Conservation (phyloP, 2,113 vertebrate species). For the Fulmarus glacialis region DNA sequence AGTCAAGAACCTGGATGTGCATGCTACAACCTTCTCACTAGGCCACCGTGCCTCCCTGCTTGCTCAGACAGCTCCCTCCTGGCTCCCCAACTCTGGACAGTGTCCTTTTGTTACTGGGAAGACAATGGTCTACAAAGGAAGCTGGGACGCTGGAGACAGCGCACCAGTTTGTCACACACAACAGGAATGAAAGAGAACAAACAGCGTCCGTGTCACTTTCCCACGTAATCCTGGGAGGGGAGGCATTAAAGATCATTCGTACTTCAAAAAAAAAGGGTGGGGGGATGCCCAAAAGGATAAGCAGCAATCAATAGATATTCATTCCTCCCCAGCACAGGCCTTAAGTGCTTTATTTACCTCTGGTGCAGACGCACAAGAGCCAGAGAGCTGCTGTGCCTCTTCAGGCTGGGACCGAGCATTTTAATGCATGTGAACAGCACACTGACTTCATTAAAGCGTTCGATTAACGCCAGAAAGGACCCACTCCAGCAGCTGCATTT, state of each 20-base stretch:
- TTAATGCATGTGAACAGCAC: constrained; percentile 27
- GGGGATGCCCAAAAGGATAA: background rate
- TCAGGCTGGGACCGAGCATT: background rate
- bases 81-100: fast-evolving
- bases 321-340: background rate
- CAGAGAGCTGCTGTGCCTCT: background rate
- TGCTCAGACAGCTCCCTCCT: background rate
- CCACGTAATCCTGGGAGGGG: background rate
- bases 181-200: background rate
- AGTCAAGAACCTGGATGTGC: background rate
- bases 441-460: constrained; percentile 60
- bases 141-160: background rate
- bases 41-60: background rate
- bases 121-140: background rate
- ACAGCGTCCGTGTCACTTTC: fast-evolving
- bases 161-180: background rate
- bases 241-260: background rate
- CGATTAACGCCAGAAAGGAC: constrained; percentile 45
- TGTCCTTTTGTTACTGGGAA: background rate
- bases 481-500: constrained; percentile 59
- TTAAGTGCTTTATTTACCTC: constrained; percentile 59
- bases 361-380: background rate
- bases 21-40: background rate
- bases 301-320: background rate
- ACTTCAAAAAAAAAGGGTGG: background rate